Conservation (phyloP, 1,140 invertebrate genomes). For the Drosophila azteca region DNA sequence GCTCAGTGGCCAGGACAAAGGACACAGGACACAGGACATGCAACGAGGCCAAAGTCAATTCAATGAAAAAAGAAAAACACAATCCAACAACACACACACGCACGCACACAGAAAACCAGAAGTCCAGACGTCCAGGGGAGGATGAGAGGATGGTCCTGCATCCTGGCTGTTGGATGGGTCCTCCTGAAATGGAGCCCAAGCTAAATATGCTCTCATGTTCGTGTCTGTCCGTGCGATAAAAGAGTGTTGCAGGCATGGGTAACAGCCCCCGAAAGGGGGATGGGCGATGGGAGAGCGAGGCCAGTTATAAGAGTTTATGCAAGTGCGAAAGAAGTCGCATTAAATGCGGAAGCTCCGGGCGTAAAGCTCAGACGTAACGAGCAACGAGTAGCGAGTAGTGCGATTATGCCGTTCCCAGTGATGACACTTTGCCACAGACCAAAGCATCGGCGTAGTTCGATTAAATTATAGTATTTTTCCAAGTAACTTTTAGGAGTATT, state of each 20-base stretch:
- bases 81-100: neutral
- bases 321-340: neutral
- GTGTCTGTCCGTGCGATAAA: conserved; percentile 20
- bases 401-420: too few relatives aligned
- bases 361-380: too few relatives aligned
- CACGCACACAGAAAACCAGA: conserved; percentile 4
- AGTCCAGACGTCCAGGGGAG: neutral
- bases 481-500: too few relatives aligned
- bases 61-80: conserved; percentile 27
- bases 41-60: conserved; percentile 47
- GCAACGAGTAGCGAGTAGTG: too few relatives aligned
- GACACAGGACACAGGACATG: conserved; percentile 30
- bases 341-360: too few relatives aligned
- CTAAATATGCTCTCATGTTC: conserved; percentile 50
- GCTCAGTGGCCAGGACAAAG: conserved; percentile 35
- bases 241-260: too few relatives aligned
- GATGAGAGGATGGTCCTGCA: conserved; percentile 17
- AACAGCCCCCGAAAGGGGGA: neutral
- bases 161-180: conserved; percentile 27
- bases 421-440: too few relatives aligned
- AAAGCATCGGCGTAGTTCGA: too few relatives aligned
- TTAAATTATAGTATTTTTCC: too few relatives aligned
- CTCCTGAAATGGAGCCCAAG: conserved; percentile 52
- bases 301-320: neutral
- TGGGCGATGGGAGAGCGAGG: neutral